Base-by-base conservation (phyloP, 2,888 invertebrate genomes). In the Cryptocheilus praepositus region DNA sequence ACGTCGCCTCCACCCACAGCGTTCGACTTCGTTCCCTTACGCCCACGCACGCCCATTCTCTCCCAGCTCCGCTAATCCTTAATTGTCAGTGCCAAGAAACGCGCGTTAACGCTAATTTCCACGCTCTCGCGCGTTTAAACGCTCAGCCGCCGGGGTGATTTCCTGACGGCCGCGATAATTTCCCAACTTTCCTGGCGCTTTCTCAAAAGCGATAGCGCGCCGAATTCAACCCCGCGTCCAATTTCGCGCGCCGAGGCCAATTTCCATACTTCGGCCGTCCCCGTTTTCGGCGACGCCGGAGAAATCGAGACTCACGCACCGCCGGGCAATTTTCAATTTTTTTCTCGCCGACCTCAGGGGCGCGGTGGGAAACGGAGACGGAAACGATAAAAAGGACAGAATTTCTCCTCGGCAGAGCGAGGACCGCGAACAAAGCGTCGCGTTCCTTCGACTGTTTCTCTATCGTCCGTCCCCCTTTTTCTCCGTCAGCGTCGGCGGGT, bases 391-490 rank as follows among this genome's bases (percentile, higher is more conserved):
- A 22, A 49, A 66, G 59, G 52, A 56, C 56, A 52, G 62, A 67
- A 67, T 67, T 67, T 57, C 58, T 53, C 36, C 53, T 67, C 28
- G 49, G 63, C 57, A 66, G 60, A 54, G 67, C 15, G 43, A 18
- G 58, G 49, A 56, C 36, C 25, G 45, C 19, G 64, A 62, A 68
- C 70, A 72, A 72, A 72, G 72, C 61, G 61, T 18, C 22, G 28
- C 58, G 60, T 28, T 36, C 22, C 28, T 28, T 19, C 36, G 22
- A 19, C 46, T 22, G 22, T 46, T 21, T 25, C 43, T 54, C 19
- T 49, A 51, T 46, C 52, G 16, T n/a, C n/a, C 25, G 2, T 7
- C 55, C 15, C 4, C 2, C 58, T 65, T 66, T 46, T 36, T 36
- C 53, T 44, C 43, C 56, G 46, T 1, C 25, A 25, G 25, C 36